Evolutionary conservation across 1,140 invertebrate genomes (phyloP).

Genomic region (Magallana gigas): DNA sequence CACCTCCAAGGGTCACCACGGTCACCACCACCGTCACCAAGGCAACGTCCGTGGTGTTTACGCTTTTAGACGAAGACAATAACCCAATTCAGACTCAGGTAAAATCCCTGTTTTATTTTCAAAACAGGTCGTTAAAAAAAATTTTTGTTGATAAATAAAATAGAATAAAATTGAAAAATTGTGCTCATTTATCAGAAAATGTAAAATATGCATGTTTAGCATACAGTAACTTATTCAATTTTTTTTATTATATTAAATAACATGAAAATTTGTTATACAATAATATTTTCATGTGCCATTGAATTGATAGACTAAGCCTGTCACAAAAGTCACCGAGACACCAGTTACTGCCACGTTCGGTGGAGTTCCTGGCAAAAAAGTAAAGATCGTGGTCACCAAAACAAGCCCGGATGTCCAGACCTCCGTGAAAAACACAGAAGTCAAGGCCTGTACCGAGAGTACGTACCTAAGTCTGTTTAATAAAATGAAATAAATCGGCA

Average conservation of each 20-base stretch:
- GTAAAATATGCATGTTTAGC: too few relatives aligned
- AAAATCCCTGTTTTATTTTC: too few relatives aligned
- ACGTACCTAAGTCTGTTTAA: background rate
- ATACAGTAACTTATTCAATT: too few relatives aligned
- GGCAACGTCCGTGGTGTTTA: background rate
- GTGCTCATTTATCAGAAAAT: too few relatives aligned
- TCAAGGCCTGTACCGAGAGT: background rate
- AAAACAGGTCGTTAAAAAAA: too few relatives aligned
- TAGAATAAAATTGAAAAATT: too few relatives aligned
- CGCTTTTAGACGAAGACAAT: background rate
- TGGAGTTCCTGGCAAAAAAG: background rate
- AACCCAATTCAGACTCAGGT: background rate
- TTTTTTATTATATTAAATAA: too few relatives aligned
- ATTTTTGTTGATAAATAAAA: too few relatives aligned
- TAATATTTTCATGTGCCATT: too few relatives aligned
- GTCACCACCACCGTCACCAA: background rate
- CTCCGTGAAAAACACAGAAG: background rate
- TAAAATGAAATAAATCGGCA: too few relatives aligned
- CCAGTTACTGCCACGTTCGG: background rate
- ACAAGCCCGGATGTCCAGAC: background rate
- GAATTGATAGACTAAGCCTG: background rate
- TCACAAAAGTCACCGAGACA: background rate
- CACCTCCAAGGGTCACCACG: background rate
- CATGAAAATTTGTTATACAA: too few relatives aligned
- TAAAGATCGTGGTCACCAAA: background rate